Percentiles rank a stretch among this genome's conserved stretches.
Conservation (phyloP, 2,113 vertebrate genomes). For the Eolophus roseicapilla region DNA sequence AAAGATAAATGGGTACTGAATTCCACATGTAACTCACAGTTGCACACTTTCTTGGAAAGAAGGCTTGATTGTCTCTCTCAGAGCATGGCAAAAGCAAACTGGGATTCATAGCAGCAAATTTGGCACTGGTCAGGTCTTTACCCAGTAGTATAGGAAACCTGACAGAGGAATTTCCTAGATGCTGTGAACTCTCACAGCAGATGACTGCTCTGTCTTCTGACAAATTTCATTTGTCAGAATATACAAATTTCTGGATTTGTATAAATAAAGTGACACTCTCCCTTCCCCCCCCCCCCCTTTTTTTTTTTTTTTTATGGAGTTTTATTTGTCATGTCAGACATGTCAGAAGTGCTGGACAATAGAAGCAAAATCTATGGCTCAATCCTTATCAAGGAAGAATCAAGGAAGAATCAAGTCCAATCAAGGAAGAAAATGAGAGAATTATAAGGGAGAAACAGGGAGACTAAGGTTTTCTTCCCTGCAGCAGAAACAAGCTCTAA, state of each 20-base stretch:
- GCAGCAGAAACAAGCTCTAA: not conserved
- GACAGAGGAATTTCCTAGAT: not conserved
- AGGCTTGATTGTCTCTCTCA: not conserved
- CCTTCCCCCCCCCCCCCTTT: rapidly evolving
- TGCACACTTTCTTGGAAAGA: not conserved
- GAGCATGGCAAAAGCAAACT: not conserved
- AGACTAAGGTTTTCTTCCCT: not conserved
- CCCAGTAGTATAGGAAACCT: not conserved
- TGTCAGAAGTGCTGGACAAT: not conserved
- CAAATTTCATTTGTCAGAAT: not conserved
- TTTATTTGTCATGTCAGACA: not conserved
- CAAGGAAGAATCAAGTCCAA: not conserved
- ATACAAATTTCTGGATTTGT: not conserved
- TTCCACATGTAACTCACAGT: not conserved
- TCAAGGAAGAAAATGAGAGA: not conserved
- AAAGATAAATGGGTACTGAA: not conserved
- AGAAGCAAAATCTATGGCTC: not conserved
- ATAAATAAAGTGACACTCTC: not conserved
- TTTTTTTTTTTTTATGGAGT: too few relatives aligned
- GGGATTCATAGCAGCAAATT: not conserved
- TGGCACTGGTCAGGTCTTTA: not conserved
- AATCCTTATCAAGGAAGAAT: not conserved
- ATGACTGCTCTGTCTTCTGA: not conserved
- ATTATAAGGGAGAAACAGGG: not conserved
- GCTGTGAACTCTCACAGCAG: not conserved